Conservation (phyloP, 1,140 invertebrate species). For the Bombus breviceps region DNA sequence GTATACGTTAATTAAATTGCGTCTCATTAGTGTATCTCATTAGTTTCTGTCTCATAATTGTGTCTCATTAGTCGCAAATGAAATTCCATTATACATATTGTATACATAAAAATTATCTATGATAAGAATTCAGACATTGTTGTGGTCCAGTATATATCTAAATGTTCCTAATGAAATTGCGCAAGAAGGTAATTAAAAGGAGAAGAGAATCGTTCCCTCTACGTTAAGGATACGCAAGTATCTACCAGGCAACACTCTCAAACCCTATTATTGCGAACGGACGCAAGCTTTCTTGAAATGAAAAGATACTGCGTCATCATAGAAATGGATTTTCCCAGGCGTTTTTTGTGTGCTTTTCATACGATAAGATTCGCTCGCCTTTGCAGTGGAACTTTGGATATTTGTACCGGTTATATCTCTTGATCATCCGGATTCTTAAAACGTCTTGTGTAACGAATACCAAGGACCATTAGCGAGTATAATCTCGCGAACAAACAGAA, state of each 20-base stretch:
- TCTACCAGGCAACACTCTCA: no score
- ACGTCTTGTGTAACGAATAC: not conserved
- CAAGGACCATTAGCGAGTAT: not conserved
- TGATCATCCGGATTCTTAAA: not conserved
- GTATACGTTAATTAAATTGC: no score
- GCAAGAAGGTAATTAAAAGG: slow-evolving; percentile 32
- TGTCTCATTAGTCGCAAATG: no score
- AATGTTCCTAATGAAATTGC: slow-evolving; percentile 20
- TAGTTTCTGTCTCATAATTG: no score
- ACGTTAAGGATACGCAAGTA: no score
- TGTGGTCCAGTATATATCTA: not conserved
- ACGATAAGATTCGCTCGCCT: not conserved
- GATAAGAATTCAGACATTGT: no score
- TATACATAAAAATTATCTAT: no score
- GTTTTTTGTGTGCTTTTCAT: no score
- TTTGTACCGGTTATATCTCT: not conserved
- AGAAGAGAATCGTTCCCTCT: not conserved
- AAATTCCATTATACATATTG: no score
- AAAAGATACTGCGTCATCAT: slow-evolving; percentile 20
- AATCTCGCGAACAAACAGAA: not conserved
- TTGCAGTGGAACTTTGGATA: not conserved
- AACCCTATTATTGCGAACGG: slow-evolving; percentile 2
- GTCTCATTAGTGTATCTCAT: no score
- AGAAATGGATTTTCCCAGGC: slow-evolving; percentile 35
- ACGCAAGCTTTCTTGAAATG: slow-evolving; percentile 2